Base-by-base conservation (phyloP, 2,113 vertebrate species). In the Calyptommatus sinebrachiatus region DNA sequence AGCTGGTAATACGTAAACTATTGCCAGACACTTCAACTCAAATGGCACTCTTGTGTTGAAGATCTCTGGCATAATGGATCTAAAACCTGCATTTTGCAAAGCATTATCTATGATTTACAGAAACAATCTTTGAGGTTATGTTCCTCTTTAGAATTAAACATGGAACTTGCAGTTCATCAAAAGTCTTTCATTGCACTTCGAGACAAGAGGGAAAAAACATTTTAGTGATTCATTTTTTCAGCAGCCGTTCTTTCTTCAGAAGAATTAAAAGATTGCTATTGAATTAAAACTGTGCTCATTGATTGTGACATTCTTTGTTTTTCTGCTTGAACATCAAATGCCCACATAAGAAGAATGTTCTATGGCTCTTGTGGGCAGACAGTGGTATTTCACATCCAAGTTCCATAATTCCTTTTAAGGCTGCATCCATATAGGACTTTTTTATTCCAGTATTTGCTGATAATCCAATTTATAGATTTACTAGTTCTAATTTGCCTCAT, bases 51-150 rank as follows among this genome's bases (percentile, higher is more conserved):
- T 87, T 85, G 78, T 84, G 72, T 21, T 88, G 83, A 76, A 81
- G 70, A 89, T 91, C 87, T 88, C 87, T 87, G 78, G 66, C 87
- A 89, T 90, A 79, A 71, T 70, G 84, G n/a, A 63, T 88, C 77
- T 85, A 86, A 88, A 91, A 75, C 80, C 70, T 81, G 73, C 84
- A 24, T 70, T 82, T 81, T 86, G 67, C 72, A 88, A 74, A 86
- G 76, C 63, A 89, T 69, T 76, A 77, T 61, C 62, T 77, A 8
- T 73, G 79, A 86, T 87, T 91, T 92, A 93, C 80, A 71, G 83
- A 92, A 90, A 29, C 48, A 84, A 78, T 83, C 85, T 69, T 69
- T 85, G 45, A 53, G 18, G 28, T 45, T 79, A 22, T 80, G 84
- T 78, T 86, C 60, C 60, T 85, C 65, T 60, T 68, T 79, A 84